Conservation (phyloP, 2,888 invertebrate species). For the Harmothoe impar region DNA sequence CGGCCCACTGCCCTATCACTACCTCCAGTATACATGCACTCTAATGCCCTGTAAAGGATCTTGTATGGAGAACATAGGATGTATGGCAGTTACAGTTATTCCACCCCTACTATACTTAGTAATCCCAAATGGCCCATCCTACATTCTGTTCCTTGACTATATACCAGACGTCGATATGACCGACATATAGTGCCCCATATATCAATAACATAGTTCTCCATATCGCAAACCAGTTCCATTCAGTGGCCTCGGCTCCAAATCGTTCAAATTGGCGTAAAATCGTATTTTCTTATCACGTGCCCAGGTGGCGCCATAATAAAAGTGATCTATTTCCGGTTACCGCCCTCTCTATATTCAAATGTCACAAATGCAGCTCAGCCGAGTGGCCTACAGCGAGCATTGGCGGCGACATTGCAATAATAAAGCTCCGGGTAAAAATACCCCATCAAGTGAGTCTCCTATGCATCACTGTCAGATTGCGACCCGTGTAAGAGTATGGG, state of each 20-base stretch:
- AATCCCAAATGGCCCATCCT: too few species aligned
- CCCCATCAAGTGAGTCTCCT: neutral
- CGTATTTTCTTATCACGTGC: neutral
- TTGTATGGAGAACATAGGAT: too few species aligned
- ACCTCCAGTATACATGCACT: too few species aligned
- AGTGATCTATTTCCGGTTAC: neutral
- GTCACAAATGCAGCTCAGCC: neutral
- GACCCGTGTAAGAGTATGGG: neutral
- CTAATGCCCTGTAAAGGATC: too few species aligned
- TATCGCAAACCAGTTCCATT: too few species aligned
- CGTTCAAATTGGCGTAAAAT: slow-evolving; percentile 15
- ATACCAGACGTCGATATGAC: too few species aligned
- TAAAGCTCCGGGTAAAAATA: neutral
- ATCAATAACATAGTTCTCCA: too few species aligned
- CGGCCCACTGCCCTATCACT: neutral
- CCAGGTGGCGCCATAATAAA: slow-evolving; percentile 8
- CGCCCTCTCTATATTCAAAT: slow-evolving; percentile 22
- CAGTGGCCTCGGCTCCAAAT: neutral
- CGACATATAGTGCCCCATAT: too few species aligned
- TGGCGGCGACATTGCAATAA: slow-evolving; percentile 22
- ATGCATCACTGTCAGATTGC: slow-evolving; percentile 21
- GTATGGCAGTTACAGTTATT: too few species aligned
- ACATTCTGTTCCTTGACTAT: too few species aligned
- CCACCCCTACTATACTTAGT: too few species aligned
- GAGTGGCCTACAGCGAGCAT: neutral